Conservation (phyloP, 2,113 vertebrate genomes). For the Echinops telfairi region DNA sequence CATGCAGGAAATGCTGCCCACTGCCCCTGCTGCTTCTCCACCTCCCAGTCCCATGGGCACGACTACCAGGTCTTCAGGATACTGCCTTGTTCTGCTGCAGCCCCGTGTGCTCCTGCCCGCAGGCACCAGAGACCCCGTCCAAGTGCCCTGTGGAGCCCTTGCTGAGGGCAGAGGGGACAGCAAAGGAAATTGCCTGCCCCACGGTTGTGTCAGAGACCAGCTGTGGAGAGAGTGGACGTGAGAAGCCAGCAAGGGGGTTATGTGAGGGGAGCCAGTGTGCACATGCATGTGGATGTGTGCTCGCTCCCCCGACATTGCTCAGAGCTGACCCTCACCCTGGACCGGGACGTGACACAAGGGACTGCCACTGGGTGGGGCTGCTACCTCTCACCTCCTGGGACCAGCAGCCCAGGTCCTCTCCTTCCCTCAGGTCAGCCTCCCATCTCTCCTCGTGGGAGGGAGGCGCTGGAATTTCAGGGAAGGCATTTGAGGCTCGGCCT, state of each 20-base stretch:
- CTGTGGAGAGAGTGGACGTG: neutral
- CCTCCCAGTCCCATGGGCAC: neutral
- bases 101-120: neutral
- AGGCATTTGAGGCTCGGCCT: slow-evolving; percentile 51
- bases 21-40: neutral
- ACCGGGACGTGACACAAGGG: neutral
- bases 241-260: neutral
- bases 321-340: too few species aligned
- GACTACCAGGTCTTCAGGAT: neutral
- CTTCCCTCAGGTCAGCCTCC: slow-evolving; percentile 59
- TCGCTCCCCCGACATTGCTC: too few species aligned
- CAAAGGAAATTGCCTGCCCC: neutral
- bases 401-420: rapidly evolving
- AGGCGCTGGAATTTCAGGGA: slow-evolving; percentile 58
- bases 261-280: neutral
- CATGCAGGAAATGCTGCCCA: neutral
- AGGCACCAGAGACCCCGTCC: neutral
- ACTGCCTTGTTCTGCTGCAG: neutral
- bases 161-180: neutral
- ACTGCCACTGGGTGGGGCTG: neutral
- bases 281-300: neutral
- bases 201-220: neutral
- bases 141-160: rapidly evolving
- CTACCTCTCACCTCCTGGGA: neutral
- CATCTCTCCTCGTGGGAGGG: slow-evolving; percentile 66